Percentiles rank a stretch among this genome's conserved stretches.
Evolutionary conservation across 35 echinoderm and acorn worm genomes (phyloP).

Genomic region (Holothuria glaberrima): DNA sequence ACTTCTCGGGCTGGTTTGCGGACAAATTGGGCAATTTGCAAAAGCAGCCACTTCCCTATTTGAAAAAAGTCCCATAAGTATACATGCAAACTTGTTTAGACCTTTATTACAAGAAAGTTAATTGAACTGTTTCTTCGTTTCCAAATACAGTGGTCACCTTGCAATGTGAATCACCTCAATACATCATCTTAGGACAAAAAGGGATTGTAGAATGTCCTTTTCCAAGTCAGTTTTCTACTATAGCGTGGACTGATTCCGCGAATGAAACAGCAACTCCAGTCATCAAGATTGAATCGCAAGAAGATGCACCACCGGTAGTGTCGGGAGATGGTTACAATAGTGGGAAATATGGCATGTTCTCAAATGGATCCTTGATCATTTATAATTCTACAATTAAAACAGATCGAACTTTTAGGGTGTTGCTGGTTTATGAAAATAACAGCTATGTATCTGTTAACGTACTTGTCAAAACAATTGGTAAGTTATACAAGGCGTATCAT

Average conservation of each 20-base stretch:
- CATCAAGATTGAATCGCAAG: neutral
- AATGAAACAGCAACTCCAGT: neutral
- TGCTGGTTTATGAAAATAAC: neutral
- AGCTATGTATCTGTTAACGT: no score
- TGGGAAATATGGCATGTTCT: neutral
- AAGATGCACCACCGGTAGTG: neutral
- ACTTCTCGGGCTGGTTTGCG: no score
- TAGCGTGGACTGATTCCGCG: conserved; percentile 1
- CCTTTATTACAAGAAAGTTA: no score
- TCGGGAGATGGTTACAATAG: neutral
- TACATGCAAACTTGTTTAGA: no score
- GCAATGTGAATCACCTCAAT: neutral
- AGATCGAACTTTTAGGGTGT: neutral
- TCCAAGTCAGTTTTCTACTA: neutral
- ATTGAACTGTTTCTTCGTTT: no score
- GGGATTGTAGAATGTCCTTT: neutral
- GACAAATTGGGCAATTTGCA: no score
- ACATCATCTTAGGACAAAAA: neutral
- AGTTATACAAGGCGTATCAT: neutral
- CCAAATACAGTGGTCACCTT: no score
- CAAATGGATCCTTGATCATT: conserved; percentile 6
- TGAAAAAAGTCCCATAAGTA: no score
- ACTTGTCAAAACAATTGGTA: neutral
- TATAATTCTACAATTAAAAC: neutral
- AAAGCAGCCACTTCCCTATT: no score